A percentile compares a stretch with the other conserved stretches of the same genome.
Conservation (phyloP, 2,888 invertebrate genomes). For the Litoditis marina region DNA sequence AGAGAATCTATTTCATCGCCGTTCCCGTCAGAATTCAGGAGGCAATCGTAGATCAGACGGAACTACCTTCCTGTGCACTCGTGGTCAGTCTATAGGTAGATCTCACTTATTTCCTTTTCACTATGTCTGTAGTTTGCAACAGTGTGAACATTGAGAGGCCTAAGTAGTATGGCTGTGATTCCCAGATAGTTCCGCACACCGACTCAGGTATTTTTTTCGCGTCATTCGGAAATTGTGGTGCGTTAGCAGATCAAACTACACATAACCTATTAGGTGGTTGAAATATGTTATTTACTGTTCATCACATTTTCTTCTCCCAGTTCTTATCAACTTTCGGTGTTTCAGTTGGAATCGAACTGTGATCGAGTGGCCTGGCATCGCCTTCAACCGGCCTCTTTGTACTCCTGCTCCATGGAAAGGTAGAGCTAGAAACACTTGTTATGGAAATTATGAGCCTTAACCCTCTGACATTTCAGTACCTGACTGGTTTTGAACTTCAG, state of each 20-base stretch:
- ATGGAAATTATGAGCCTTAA: too few relatives aligned
- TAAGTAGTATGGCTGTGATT: too few relatives aligned
- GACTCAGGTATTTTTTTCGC: neutral
- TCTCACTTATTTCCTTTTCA: too few relatives aligned
- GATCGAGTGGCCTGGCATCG: slow-evolving; percentile 35
- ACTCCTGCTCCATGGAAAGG: slow-evolving; percentile 35
- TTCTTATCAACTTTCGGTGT: slow-evolving; percentile 4
- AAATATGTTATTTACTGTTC: neutral
- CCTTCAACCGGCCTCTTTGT: slow-evolving; percentile 31
- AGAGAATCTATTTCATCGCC: slow-evolving; percentile 28
- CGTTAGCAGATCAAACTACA: neutral
- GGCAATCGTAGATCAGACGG: slow-evolving; percentile 3
- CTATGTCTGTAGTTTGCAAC: too few relatives aligned
- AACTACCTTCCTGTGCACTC: slow-evolving; percentile 1
- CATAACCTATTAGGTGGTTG: too few relatives aligned
- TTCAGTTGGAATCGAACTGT: slow-evolving; percentile 40
- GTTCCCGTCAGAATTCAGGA: slow-evolving; percentile 3
- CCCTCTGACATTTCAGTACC: too few relatives aligned
- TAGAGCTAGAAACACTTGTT: too few relatives aligned
- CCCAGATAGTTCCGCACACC: too few relatives aligned
- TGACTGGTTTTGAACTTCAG: neutral
- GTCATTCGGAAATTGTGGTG: neutral
- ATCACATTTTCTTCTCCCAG: too few relatives aligned
- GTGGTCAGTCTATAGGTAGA: slow-evolving; percentile 7
- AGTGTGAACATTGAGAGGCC: too few relatives aligned